These are phyloP conservation scores for Phaethornis superciliosus DNA, from an alignment of 2,113 vertebrate species.

Conservation along the genomic window DNA sequence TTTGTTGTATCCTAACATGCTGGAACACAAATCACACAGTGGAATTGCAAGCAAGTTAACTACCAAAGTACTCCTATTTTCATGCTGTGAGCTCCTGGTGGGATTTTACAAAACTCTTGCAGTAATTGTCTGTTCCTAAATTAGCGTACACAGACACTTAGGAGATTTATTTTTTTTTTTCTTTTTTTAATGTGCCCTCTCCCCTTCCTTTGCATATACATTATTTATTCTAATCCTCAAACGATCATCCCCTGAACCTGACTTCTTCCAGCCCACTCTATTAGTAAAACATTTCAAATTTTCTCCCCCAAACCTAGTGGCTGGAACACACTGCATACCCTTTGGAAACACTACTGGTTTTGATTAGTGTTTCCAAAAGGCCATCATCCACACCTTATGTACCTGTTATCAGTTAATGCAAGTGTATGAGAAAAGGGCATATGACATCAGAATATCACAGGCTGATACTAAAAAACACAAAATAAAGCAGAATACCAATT, in stretches of 20 bases:
- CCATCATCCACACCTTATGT: fast-evolving
- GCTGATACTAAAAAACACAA: neutral
- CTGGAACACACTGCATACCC: neutral
- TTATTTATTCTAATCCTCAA: neutral
- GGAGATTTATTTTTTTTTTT: too few species aligned
- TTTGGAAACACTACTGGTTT: fast-evolving
- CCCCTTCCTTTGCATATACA: neutral
- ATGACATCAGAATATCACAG: neutral
- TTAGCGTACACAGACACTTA: neutral
- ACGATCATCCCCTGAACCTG: neutral
- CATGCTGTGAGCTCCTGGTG: neutral
- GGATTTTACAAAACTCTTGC: neutral
- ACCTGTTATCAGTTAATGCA: neutral
- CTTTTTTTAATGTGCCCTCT: too few species aligned
- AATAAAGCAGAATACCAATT: neutral
- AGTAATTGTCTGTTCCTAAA: neutral
- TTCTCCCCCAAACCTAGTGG: neutral
- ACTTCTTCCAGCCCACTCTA: neutral
- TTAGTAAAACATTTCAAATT: neutral
- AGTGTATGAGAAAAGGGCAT: neutral
- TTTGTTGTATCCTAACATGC: neutral
- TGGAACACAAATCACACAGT: neutral
- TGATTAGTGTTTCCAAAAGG: neutral
- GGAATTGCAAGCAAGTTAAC: neutral
- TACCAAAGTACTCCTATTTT: neutral